phyloP scores from a whole-genome alignment of 2,888 invertebrate genomes.

The Parasteatoda lunata region DNA sequence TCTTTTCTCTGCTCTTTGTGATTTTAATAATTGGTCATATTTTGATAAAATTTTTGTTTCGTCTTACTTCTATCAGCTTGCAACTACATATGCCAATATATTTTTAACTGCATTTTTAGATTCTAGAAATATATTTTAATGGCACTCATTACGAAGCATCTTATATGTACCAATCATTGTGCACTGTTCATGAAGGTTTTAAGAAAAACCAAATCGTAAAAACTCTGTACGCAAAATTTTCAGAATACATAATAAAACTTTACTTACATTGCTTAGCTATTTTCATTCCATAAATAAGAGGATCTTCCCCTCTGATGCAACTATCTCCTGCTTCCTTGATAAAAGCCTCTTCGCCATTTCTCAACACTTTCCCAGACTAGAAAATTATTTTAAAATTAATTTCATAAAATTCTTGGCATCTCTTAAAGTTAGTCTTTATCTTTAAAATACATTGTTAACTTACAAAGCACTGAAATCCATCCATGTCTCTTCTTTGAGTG shows the following conservation, averaged over 20 bases:
- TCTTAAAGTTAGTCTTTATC: not conserved
- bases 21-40: too few species aligned
- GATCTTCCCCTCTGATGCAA: constrained; percentile 79
- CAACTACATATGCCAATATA: too few species aligned
- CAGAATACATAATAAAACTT: not conserved
- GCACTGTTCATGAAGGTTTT: too few species aligned
- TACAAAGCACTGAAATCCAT: constrained; percentile 81
- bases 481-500: constrained; percentile 80
- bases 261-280: constrained; percentile 74
- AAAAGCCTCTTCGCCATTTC: constrained; percentile 79
- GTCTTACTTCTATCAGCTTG: too few species aligned
- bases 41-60: too few species aligned
- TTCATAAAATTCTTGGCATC: not conserved
- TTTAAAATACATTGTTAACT: constrained; percentile 73
- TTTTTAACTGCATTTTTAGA: too few species aligned
- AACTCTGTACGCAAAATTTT: too few species aligned
- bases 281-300: constrained; percentile 80
- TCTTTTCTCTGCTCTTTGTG: too few species aligned
- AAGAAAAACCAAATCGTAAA: too few species aligned
- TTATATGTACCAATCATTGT: too few species aligned
- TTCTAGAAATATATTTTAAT: too few species aligned
- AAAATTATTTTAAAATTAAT: not conserved
- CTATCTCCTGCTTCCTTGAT: constrained; percentile 82
- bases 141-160: too few species aligned
- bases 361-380: constrained; percentile 75